phyloP scores from a whole-genome alignment of 2,888 invertebrate species.

The Miltochrista miniata region DNA sequence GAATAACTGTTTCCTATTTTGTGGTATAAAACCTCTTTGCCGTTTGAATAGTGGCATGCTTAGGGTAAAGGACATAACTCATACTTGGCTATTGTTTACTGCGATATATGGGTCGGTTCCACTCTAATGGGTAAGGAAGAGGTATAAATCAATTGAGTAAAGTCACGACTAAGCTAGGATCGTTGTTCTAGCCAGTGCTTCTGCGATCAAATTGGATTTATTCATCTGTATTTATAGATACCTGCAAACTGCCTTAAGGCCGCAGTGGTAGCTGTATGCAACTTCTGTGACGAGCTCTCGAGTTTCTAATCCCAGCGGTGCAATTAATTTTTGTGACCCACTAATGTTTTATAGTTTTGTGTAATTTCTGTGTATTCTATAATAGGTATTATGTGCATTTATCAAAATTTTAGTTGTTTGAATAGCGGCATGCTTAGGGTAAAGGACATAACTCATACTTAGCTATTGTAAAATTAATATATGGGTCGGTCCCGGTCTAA shows the following conservation, averaged over 20 bases:
- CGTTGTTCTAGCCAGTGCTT: not conserved
- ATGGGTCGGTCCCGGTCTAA: not conserved
- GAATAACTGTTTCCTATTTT: not conserved
- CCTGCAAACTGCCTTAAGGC: no score
- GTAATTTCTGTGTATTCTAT: no score
- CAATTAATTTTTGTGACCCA: no score
- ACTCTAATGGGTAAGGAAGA: not conserved
- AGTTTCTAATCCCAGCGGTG: no score
- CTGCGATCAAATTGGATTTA: not conserved
- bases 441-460: not conserved
- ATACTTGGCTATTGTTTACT: not conserved
- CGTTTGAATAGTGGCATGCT: not conserved
- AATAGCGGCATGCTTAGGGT: not conserved
- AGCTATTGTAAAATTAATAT: not conserved
- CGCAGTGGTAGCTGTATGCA: no score
- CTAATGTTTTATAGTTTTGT: no score
- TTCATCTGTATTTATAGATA: no score
- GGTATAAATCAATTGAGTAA: not conserved
- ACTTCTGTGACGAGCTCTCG: no score
- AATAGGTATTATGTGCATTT: no score
- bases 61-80: not conserved
- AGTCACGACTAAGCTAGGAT: not conserved
- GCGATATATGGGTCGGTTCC: not conserved
- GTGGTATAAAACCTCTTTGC: not conserved
- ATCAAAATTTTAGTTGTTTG: no score